A percentile compares a stretch with the other conserved stretches of the same genome.
Conservation (phyloP, 2,113 vertebrate genomes). For the Vanacampus margaritifer region DNA sequence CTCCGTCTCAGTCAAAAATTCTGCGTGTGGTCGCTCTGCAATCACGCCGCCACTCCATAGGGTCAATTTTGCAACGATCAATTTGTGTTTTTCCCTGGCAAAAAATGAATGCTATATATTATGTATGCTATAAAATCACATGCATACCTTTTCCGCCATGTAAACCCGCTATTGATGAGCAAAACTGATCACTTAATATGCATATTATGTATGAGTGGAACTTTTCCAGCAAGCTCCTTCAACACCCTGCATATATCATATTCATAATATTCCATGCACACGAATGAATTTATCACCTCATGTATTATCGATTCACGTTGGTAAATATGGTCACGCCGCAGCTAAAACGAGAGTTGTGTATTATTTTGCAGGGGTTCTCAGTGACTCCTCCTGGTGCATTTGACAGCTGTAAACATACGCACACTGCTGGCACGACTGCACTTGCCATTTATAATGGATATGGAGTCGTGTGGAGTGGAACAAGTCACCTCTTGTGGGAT, state of each 20-base stretch:
- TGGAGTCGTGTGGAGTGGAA: constrained; percentile 35
- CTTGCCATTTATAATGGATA: constrained; percentile 63
- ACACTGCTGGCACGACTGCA: constrained; percentile 34
- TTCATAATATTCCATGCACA: constrained; percentile 20
- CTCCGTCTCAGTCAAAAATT: too few species aligned
- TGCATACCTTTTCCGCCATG: neutral
- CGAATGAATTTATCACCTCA: constrained; percentile 33
- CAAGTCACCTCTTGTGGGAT: constrained; percentile 50
- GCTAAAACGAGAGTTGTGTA: constrained; percentile 11
- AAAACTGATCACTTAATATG: neutral
- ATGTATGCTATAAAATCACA: too few species aligned
- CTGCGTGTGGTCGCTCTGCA: too few species aligned
- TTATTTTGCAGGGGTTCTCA: constrained; percentile 32
- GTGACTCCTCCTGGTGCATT: constrained; percentile 45
- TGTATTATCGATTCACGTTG: constrained; percentile 56
- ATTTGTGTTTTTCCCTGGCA: neutral
- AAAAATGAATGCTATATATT: neutral
- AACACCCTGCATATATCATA: constrained; percentile 3
- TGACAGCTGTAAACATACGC: constrained; percentile 67
- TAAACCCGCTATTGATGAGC: neutral
- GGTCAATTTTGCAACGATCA: too few species aligned
- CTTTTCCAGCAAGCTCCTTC: neutral
- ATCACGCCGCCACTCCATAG: too few species aligned
- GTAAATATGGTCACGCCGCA: constrained; percentile 41
- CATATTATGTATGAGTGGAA: neutral